Conservation (phyloP, 2,113 vertebrate species). For the Scalopus aquaticus region DNA sequence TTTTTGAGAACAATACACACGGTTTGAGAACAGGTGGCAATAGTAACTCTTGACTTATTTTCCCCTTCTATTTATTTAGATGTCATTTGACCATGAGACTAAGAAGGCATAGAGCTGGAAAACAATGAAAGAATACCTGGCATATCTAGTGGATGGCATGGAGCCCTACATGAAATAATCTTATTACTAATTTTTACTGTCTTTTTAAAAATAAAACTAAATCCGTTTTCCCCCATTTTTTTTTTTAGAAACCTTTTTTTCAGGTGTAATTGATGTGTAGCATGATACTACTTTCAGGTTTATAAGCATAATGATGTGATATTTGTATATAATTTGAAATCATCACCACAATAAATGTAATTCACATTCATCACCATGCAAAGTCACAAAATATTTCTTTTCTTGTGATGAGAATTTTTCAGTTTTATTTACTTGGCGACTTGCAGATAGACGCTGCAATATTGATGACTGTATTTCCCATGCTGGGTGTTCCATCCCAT, state of each 20-base stretch:
- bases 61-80: background rate
- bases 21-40: background rate
- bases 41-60: background rate
- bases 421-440: background rate
- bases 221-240: too few relatives aligned
- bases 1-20: background rate
- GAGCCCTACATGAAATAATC: background rate
- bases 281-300: background rate
- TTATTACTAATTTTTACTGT: background rate
- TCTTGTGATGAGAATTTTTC: background rate
- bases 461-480: background rate
- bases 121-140: background rate
- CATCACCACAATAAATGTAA: background rate
- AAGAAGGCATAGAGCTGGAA: background rate
- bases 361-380: background rate
- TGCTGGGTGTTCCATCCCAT: background rate
- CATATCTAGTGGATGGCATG: background rate
- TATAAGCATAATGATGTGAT: background rate
- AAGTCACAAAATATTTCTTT: background rate
- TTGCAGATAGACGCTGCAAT: background rate
- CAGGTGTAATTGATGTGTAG: background rate
- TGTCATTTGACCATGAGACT: background rate
- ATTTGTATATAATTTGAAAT: background rate
- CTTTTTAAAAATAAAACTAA: background rate
- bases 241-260: too few relatives aligned